Evolutionary conservation across 2,113 vertebrate genomes (phyloP).

Genomic region (Podarcis muralis): DNA sequence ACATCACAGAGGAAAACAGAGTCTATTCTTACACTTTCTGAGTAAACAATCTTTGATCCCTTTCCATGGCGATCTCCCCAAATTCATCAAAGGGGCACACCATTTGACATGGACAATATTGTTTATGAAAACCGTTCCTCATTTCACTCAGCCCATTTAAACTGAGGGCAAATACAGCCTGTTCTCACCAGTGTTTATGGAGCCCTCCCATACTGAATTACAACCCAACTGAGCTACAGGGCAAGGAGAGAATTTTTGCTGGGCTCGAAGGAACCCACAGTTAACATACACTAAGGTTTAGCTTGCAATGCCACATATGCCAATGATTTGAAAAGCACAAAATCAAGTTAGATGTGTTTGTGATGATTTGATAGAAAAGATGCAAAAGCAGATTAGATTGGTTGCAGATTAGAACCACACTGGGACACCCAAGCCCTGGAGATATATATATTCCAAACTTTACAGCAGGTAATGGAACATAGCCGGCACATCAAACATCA

Average conservation of each 20-base stretch:
- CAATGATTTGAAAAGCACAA: not conserved
- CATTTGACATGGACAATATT: not conserved
- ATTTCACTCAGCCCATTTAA: not conserved
- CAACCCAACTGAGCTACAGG: not conserved
- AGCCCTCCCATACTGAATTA: not conserved
- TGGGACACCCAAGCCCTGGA: no score
- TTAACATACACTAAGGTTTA: not conserved
- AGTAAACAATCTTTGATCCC: no score
- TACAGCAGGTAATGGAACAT: slow-evolving; percentile 34
- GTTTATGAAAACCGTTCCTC: not conserved
- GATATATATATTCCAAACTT: slow-evolving; percentile 15
- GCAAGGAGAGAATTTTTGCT: not conserved
- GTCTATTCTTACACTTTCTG: not conserved
- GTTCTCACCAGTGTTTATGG: not conserved
- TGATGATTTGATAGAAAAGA: slow-evolving; percentile 53
- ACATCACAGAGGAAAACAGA: not conserved
- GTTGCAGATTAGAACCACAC: slow-evolving; percentile 38
- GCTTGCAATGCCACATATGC: not conserved
- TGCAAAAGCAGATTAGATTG: slow-evolving; percentile 40
- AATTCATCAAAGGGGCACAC: not conserved
- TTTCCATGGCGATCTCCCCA: not conserved
- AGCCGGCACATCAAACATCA: slow-evolving; percentile 58
- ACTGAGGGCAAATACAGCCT: not conserved
- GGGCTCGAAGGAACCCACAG: not conserved
- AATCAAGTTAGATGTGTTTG: not conserved